Conservation (phyloP, 2,888 invertebrate species). For the Caenorhabditis sp. region DNA sequence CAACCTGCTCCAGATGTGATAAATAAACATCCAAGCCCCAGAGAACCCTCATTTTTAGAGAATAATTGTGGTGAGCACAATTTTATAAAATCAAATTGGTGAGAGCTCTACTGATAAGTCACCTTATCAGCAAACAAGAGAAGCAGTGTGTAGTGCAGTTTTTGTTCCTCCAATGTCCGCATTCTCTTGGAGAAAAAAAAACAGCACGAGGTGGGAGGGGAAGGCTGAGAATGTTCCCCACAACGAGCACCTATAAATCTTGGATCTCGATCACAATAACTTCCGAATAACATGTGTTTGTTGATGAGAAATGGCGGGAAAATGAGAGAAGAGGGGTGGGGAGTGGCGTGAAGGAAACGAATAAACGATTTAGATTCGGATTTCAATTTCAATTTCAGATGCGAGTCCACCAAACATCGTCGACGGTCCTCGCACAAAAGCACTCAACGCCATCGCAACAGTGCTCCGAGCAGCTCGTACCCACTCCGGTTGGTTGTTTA, state of each 20-base stretch:
- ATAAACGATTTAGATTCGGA: conserved; percentile 31
- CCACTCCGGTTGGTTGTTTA: conserved; percentile 62
- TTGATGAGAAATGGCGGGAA: conserved; percentile 35
- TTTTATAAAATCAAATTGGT: background rate
- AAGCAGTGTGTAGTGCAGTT: no score
- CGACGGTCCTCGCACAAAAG: conserved; percentile 64
- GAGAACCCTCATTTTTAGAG: background rate
- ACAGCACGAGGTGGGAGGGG: background rate
- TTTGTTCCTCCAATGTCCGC: no score
- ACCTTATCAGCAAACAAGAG: conserved; percentile 1
- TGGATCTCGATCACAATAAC: conserved; percentile 24
- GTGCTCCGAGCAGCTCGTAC: conserved; percentile 71
- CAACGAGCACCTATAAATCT: conserved; percentile 30
- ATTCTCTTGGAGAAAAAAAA: no score
- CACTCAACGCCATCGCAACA: conserved; percentile 70
- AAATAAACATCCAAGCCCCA: conserved; percentile 19
- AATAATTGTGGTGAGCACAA: background rate
- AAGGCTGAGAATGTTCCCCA: background rate
- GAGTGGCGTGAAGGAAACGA: conserved; percentile 10
- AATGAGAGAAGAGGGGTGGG: conserved; percentile 17
- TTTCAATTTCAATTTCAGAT: conserved; percentile 54
- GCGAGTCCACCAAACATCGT: conserved; percentile 67
- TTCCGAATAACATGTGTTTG: conserved; percentile 42
- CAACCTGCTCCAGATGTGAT: conserved; percentile 20
- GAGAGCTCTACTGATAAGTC: background rate